A percentile compares a stretch with the other conserved stretches of the same genome.
Conservation (phyloP, 2,888 invertebrate species). For the Margaritifera margaritifera region DNA sequence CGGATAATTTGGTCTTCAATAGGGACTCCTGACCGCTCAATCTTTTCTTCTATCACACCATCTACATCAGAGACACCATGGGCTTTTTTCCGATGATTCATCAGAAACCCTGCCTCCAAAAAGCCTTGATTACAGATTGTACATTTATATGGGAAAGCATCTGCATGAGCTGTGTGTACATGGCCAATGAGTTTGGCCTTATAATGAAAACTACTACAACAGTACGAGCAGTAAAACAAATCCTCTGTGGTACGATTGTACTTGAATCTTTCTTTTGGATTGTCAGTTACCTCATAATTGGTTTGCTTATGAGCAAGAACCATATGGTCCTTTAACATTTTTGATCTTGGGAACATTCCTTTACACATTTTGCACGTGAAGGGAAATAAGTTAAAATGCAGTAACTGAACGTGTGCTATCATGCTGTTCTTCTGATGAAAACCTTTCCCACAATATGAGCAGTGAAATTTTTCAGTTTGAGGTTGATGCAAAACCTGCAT, state of each 20-base stretch:
- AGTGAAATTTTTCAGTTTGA: constrained; percentile 51
- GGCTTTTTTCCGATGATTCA: constrained; percentile 46
- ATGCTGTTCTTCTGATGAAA: constrained; percentile 48
- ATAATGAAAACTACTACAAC: constrained; percentile 48
- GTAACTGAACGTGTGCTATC: constrained; percentile 51
- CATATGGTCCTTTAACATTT: constrained; percentile 54
- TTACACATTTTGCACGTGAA: constrained; percentile 46
- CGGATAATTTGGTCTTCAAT: too few relatives aligned
- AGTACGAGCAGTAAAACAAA: constrained; percentile 52
- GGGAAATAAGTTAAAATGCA: constrained; percentile 54
- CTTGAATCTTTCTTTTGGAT: constrained; percentile 35
- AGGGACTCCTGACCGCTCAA: too few relatives aligned
- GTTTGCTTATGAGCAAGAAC: constrained; percentile 39
- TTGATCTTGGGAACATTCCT: constrained; percentile 37
- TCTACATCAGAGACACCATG: constrained; percentile 23
- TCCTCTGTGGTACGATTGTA: constrained; percentile 47
- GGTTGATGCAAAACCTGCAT: constrained; percentile 46
- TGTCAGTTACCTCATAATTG: constrained; percentile 23
- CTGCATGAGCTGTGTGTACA: constrained; percentile 50
- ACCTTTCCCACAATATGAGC: constrained; percentile 61
- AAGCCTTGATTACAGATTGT: constrained; percentile 56
- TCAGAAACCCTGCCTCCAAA: constrained; percentile 43
- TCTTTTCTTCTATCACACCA: too few relatives aligned
- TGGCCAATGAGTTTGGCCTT: constrained; percentile 58
- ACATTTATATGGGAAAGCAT: constrained; percentile 52